Conservation (phyloP, 2,113 vertebrate species). For the Xenopus laevis region DNA sequence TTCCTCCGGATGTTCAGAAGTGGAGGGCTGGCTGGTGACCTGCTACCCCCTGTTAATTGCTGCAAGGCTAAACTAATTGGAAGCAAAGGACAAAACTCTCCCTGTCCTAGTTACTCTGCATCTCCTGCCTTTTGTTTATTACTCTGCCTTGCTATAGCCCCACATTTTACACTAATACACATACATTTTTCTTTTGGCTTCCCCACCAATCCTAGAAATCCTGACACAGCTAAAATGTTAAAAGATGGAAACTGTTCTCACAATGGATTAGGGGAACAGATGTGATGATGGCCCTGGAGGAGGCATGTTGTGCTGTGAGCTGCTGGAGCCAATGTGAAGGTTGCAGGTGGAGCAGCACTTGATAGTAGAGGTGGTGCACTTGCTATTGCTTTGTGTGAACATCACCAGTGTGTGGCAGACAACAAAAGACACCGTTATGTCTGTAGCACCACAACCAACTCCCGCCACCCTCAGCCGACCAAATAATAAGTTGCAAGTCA, state of each 20-base stretch:
- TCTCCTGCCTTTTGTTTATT: too few relatives aligned
- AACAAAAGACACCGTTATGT: too few relatives aligned
- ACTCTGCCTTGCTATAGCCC: too few relatives aligned
- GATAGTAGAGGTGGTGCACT: background rate
- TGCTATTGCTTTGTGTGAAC: background rate
- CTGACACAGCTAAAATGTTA: background rate
- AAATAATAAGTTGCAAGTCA: background rate
- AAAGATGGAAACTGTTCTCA: background rate
- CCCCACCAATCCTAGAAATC: too few relatives aligned
- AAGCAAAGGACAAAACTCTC: too few relatives aligned
- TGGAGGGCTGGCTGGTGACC: background rate
- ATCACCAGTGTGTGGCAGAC: too few relatives aligned
- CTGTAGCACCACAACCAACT: too few relatives aligned
- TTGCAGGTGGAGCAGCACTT: background rate
- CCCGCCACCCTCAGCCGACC: background rate
- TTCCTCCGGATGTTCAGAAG: slow-evolving; percentile 65
- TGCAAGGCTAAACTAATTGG: background rate
- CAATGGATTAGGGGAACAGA: background rate
- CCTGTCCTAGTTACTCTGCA: too few relatives aligned
- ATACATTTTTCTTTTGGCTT: too few relatives aligned
- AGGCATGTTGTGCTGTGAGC: too few relatives aligned
- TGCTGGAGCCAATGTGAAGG: background rate
- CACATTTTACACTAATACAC: too few relatives aligned
- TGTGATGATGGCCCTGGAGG: background rate
- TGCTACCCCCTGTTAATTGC: slow-evolving; percentile 16